Evolutionary conservation across 2,113 vertebrate genomes (phyloP), one percentile per base, ranked within the genome.

Genomic region (Apodemus speciosus): DNA sequence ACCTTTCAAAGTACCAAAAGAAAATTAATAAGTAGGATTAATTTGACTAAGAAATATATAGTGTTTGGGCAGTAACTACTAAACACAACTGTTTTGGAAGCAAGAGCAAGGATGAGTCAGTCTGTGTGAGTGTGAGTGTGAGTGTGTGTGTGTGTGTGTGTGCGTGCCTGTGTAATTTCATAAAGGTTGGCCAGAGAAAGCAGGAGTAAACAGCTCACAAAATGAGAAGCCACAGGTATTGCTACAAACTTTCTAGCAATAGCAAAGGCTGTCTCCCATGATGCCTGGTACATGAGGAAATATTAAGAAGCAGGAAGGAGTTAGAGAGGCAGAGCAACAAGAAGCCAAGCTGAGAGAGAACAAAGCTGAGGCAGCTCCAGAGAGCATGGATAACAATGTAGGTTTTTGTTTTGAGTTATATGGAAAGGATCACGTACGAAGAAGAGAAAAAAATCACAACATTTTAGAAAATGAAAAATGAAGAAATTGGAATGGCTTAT

Each of bases 341-440:
- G 32, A 69, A 87, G 32, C 11, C n/a, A 30, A 43, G 35, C 0
- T 20, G 25, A 89, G 51, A 38, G 18, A 9, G 2, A 38, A n/a
- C 9, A 8, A 14, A 32, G 27, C n/a, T 10, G 0, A 9, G 9
- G 15, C 8, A 6, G 58, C 30, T 35, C 27, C 3, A 18, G 0
- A 11, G 38, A 84, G 21, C 30, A 27, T 2, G 16, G 27, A 3
- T 13, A 56, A 71, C 40, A 73, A 79, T 4, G 1, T 0, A 40
- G n/a, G 2, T 4, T 30, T 56, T 73, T 8, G 69, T 15, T 60
- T 62, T 21, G 4, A 2, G 25, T 43, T 23, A 79, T 79, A 9
- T 88, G 56, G 3, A 21, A 56, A 18, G 46, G 49, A 27, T 3
- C 56, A n/a, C 71, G 72, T 7, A 56, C n/a, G 35, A 43, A 25